Conservation (phyloP, 2,797 vertebrate species). For the Stomatorhinus walkeri region DNA sequence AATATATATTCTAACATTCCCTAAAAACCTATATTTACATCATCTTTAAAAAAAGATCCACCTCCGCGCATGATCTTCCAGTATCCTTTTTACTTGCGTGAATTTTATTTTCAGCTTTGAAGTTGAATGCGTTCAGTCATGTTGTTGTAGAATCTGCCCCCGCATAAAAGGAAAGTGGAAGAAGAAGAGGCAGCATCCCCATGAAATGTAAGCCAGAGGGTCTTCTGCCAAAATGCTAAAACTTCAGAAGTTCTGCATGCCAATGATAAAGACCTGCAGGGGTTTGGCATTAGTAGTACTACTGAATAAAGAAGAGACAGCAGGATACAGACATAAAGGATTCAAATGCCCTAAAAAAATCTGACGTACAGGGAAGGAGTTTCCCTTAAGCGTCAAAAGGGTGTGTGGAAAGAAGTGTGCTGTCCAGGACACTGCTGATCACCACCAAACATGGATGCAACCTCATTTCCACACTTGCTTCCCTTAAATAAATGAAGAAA, state of each 20-base stretch:
- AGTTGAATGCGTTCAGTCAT: background rate
- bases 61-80: slow-evolving; percentile 32
- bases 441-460: background rate
- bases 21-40: background rate
- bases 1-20: background rate
- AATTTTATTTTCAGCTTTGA: slow-evolving; percentile 8
- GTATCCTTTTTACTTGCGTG: slow-evolving; percentile 28
- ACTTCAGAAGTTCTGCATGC: slow-evolving; percentile 57
- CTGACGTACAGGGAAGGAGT: background rate
- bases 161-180: background rate
- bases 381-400: background rate
- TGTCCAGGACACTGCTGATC: background rate
- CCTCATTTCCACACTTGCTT: background rate
- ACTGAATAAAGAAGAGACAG: slow-evolving; percentile 44
- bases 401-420: background rate
- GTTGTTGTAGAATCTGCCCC: background rate
- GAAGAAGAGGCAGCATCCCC: slow-evolving; percentile 33
- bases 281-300: slow-evolving; percentile 57
- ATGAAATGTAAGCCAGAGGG: slow-evolving; percentile 51
- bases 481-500: slow-evolving; percentile 18
- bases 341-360: background rate
- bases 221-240: slow-evolving; percentile 51
- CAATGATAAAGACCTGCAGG: slow-evolving; percentile 48
- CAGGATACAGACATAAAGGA: slow-evolving; percentile 28
- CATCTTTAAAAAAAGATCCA: background rate